A percentile compares a stretch with the other conserved stretches of the same genome.
These are phyloP conservation scores for Eriosoma lanigerum DNA, from an alignment of 1,140 invertebrate genomes.

Conservation along the genomic window DNA sequence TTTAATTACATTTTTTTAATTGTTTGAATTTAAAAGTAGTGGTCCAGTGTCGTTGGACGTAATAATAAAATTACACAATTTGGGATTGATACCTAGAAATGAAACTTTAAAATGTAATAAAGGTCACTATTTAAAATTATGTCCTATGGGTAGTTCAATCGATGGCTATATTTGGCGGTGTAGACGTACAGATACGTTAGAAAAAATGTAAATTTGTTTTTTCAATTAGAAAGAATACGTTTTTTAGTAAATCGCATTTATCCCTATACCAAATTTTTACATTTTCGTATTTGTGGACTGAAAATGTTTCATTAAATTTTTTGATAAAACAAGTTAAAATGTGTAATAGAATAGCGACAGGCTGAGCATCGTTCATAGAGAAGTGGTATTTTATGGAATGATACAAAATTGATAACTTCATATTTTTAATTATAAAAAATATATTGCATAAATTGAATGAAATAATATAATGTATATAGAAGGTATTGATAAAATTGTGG, in stretches of 20 bases:
- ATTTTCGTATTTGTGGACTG: background rate
- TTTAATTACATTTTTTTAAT: too few relatives aligned
- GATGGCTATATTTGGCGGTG: too few relatives aligned
- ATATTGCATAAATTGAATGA: background rate
- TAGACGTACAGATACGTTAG: too few relatives aligned
- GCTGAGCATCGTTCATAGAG: constrained; percentile 6
- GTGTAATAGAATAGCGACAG: background rate
- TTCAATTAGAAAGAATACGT: too few relatives aligned
- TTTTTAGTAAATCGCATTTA: background rate
- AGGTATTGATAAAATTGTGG: background rate
- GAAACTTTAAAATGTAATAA: too few relatives aligned
- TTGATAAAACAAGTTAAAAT: background rate
- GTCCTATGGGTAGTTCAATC: too few relatives aligned
- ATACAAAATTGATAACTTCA: background rate
- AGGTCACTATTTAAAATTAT: too few relatives aligned
- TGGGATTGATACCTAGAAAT: too few relatives aligned
- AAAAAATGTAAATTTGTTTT: too few relatives aligned
- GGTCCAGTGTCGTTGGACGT: too few relatives aligned
- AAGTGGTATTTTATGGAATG: constrained; percentile 6
- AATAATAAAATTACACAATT: too few relatives aligned
- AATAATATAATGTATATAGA: background rate
- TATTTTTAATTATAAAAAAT: background rate
- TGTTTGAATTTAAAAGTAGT: too few relatives aligned
- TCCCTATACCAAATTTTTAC: background rate
- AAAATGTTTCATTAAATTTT: background rate